Evolutionary conservation across 1,140 invertebrate species (phyloP), one percentile per base, ranked within the genome.

Genomic region (Eumeta japonica): DNA sequence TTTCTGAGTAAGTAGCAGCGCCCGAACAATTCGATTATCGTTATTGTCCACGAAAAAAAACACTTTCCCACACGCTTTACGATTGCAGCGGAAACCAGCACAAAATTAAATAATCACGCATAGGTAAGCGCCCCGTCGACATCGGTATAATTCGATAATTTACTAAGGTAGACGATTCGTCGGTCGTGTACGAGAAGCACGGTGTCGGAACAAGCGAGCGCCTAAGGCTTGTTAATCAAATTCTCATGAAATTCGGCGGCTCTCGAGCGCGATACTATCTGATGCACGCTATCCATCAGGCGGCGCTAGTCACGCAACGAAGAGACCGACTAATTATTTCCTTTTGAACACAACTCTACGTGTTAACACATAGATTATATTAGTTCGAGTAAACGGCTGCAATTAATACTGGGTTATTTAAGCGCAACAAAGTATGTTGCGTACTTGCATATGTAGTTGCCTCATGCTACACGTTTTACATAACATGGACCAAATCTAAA

Each of bases 101-200:
- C 41, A 34, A 62, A 62, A 67, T 61, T 67, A 62, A 62, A 68
- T 63, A 65, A 68, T 63, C 64, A 68, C 56, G 60, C 60, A 59
- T 53, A 52, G 39, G 48, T 51, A 5, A 7, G 53, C 50, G 53
- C 45, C 48, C 46, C 45, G 55, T 47, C 48, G 49, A 43, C 41
- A 50, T 52, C 43, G 39, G 55, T 57, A 56, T 65, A 58, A 65
- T 58, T 62, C 53, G 53, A 65, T 55, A 65, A 64, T 65, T 62
- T 60, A 58, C 52, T 58, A 64, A 5, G n/a, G 5, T 7, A 24
- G 5, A 7, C n/a, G 20, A 24, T 7, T 24, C 5, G 20, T n/a
- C n/a, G 5, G n/a, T 7, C 20, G 5, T n/a, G n/a, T n/a, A n/a
- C n/a, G n/a, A n/a, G n/a, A n/a, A n/a, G n/a, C 43, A 49, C 42